Evolutionary conservation across 2,797 vertebrate species (phyloP).

Genomic region (Carcharodon carcharias): DNA sequence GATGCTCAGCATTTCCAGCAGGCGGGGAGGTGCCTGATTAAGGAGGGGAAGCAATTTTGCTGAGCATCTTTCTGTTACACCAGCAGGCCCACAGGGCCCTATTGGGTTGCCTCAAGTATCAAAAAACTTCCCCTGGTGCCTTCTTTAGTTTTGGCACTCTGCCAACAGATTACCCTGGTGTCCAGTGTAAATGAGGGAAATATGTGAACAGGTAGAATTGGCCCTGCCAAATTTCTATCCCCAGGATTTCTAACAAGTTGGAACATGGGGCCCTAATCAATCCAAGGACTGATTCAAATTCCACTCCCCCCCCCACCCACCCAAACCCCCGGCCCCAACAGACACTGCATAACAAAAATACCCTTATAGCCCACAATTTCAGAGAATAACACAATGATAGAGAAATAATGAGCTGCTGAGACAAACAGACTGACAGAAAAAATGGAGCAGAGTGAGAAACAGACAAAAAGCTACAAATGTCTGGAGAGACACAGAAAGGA

Average conservation of each 20-base stretch:
- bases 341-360: neutral
- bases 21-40: no score
- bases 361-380: neutral
- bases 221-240: neutral
- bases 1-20: no score
- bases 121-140: neutral
- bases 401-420: neutral
- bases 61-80: neutral
- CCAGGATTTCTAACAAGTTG: neutral
- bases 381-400: neutral
- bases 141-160: neutral
- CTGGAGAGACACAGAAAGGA: neutral
- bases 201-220: neutral
- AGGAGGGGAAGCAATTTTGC: no score
- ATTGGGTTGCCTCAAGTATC: neutral
- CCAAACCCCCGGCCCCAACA: neutral
- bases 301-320: no score
- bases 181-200: neutral
- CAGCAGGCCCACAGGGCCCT: neutral
- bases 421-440: neutral
- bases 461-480: neutral
- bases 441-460: neutral
- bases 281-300: neutral
- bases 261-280: neutral
- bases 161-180: neutral